A percentile compares a stretch with the other conserved stretches of the same genome.
These are phyloP conservation scores for Liposcelis brunnea DNA, from an alignment of 2,888 invertebrate genomes.

Conservation along the genomic window DNA sequence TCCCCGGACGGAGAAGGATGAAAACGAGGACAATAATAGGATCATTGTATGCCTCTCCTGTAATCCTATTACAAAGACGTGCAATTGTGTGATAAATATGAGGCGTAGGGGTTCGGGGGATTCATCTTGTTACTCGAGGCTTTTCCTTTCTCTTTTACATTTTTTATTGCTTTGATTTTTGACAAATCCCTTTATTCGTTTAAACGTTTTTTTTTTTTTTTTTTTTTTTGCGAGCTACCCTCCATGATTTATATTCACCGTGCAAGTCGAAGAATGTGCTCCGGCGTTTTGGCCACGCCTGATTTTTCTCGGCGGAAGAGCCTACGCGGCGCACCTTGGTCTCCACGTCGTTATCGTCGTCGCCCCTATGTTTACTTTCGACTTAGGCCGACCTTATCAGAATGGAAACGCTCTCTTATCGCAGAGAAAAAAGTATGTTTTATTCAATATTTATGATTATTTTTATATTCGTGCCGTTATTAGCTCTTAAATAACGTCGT, in stretches of 20 bases:
- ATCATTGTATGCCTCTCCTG: neutral
- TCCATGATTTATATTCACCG: too few species aligned
- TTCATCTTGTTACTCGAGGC: constrained; percentile 7
- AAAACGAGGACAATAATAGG: too few species aligned
- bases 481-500: constrained; percentile 6
- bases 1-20: too few species aligned
- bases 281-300: too few species aligned
- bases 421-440: constrained; percentile 5
- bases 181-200: constrained; percentile 9
- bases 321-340: too few species aligned
- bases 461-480: constrained; percentile 8
- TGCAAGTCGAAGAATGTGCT: too few species aligned
- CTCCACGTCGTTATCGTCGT: too few species aligned
- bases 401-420: constrained; percentile 4
- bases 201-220: neutral
- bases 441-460: constrained; percentile 10
- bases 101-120: neutral
- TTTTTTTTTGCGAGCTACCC: too few species aligned
- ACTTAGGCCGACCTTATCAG: neutral
- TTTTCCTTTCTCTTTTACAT: constrained; percentile 3
- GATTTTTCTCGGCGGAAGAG: too few species aligned
- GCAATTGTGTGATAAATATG: constrained; percentile 2
- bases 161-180: constrained; percentile 10
- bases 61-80: constrained; percentile 8
- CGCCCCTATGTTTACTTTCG: too few species aligned